phyloP scores from a whole-genome alignment of 2,888 invertebrate genomes.

The Metellina segmentata region DNA sequence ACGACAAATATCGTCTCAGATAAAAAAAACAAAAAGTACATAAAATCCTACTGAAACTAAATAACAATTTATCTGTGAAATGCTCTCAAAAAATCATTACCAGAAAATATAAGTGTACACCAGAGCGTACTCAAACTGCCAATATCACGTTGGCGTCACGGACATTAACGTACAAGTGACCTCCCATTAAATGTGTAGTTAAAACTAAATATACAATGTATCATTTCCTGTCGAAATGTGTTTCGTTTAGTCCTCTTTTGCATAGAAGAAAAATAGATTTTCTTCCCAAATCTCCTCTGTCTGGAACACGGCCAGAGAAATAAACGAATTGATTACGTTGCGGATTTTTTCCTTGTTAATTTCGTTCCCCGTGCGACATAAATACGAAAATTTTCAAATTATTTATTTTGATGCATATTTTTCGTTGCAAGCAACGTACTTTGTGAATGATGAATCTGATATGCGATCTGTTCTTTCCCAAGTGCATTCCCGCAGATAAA shows the following conservation, averaged over 20 bases:
- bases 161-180: too few relatives aligned
- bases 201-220: conserved; percentile 13
- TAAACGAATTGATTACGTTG: conserved; percentile 31
- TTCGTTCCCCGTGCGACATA: conserved; percentile 2
- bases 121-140: too few relatives aligned
- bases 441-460: conserved; percentile 19
- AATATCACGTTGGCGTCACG: too few relatives aligned
- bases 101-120: too few relatives aligned
- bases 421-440: conserved; percentile 14
- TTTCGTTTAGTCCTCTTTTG: neutral
- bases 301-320: conserved; percentile 36
- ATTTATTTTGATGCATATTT: neutral
- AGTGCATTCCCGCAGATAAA: too few relatives aligned
- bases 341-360: conserved; percentile 24
- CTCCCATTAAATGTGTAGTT: neutral
- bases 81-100: too few relatives aligned
- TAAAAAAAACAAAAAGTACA: too few relatives aligned
- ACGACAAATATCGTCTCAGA: too few relatives aligned
- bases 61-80: too few relatives aligned
- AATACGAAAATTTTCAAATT: conserved; percentile 34
- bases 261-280: conserved; percentile 3
- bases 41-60: too few relatives aligned
- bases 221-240: conserved; percentile 1
- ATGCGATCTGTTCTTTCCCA: neutral
- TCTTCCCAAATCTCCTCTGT: neutral